Percentiles rank a stretch among this genome's conserved stretches.
These are phyloP conservation scores for Fringilla coelebs DNA, from an alignment of 2,797 vertebrate genomes.

Conservation along the genomic window DNA sequence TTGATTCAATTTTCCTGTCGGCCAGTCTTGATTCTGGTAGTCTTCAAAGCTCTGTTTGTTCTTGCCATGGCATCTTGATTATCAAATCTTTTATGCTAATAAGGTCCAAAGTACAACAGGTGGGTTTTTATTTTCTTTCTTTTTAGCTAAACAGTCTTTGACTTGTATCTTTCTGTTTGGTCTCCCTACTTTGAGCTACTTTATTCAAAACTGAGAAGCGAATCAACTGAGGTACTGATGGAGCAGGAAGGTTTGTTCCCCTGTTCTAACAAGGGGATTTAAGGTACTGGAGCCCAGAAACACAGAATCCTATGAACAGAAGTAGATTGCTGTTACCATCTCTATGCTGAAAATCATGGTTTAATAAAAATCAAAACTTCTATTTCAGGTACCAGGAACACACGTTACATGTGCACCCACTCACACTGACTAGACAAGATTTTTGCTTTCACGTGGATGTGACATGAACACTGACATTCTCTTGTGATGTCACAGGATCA, in stretches of 20 bases:
- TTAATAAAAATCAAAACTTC: background rate
- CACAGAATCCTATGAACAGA: background rate
- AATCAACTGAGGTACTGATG: background rate
- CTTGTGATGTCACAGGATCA: background rate
- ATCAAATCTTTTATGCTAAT: background rate
- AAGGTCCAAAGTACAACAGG: background rate
- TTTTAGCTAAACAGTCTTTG: background rate
- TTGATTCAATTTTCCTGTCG: background rate
- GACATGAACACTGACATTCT: background rate
- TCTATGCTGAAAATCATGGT: background rate
- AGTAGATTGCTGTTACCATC: background rate
- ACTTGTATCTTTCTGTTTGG: background rate
- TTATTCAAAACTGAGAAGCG: background rate
- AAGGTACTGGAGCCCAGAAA: background rate
- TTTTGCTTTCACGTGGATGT: background rate
- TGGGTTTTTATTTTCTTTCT: background rate
- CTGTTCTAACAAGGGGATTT: background rate
- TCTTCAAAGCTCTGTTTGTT: background rate
- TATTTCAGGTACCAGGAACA: background rate
- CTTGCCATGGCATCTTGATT: background rate
- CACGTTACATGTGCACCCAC: accelerated
- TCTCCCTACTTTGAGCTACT: background rate
- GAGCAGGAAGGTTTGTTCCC: background rate
- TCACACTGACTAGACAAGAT: background rate
- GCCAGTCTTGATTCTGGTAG: background rate